Evolutionary conservation across 2,797 vertebrate species (phyloP).

Genomic region (Lates japonicus): DNA sequence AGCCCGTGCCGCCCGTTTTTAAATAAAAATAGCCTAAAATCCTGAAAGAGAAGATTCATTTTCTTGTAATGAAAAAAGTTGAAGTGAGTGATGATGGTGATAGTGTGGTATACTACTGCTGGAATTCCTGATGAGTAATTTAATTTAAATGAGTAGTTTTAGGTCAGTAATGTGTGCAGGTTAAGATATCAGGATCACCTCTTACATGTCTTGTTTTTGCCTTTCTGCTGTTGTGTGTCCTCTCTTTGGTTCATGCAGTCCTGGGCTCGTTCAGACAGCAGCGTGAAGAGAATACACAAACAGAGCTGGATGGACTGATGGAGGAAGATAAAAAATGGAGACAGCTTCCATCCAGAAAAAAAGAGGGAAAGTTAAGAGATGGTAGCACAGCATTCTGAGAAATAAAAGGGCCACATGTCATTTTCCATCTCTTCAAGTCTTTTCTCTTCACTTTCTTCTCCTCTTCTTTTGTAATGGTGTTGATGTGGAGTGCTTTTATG

Average conservation of each 20-base stretch:
- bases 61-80: neutral
- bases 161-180: neutral
- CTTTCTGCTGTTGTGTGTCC: neutral
- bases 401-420: constrained; percentile 53
- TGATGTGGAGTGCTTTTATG: constrained; percentile 55
- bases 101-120: neutral
- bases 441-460: constrained; percentile 41
- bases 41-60: neutral
- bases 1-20: too few species aligned
- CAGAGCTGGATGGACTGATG: constrained; percentile 18
- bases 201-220: neutral
- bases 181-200: neutral
- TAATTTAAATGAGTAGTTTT: neutral
- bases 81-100: neutral
- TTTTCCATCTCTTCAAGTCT: constrained; percentile 54
- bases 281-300: constrained; percentile 22
- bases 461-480: constrained; percentile 56
- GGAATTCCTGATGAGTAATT: neutral
- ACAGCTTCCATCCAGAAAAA: constrained; percentile 17
- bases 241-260: neutral
- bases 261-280: neutral
- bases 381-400: neutral
- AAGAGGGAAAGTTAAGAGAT: constrained; percentile 12
- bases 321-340: constrained; percentile 6
- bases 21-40: too few species aligned